Evolutionary conservation across 2,113 vertebrate species (phyloP).

Genomic region (Cyphomyrus plagiostoma): DNA sequence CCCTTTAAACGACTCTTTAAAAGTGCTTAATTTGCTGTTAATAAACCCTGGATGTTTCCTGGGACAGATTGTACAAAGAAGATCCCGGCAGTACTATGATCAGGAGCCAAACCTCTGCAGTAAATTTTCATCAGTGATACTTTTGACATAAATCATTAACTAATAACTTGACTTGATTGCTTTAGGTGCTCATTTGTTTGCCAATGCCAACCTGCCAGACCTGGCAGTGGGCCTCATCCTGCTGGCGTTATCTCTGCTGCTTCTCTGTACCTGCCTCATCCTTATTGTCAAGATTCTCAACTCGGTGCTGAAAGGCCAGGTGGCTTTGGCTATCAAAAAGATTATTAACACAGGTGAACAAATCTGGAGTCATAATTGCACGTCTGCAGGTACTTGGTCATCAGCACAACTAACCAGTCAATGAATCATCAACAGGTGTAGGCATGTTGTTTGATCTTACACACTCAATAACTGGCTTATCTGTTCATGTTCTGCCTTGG

Average conservation of each 20-base stretch:
- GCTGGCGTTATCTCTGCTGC: slow-evolving; percentile 70
- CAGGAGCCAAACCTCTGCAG: background rate
- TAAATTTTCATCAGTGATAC: background rate
- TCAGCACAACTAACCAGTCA: background rate
- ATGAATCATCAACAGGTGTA: background rate
- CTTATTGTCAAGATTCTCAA: slow-evolving; percentile 90
- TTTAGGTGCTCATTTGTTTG: slow-evolving; percentile 80
- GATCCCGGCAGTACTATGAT: background rate
- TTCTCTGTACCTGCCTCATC: slow-evolving; percentile 84
- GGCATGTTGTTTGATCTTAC: background rate
- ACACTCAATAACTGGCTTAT: too few relatives aligned
- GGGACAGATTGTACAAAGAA: background rate
- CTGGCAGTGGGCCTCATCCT: slow-evolving; percentile 80
- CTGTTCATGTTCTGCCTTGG: background rate
- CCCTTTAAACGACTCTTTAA: background rate
- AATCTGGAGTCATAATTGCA: background rate
- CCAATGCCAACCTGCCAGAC: slow-evolving; percentile 59
- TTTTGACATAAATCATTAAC: background rate
- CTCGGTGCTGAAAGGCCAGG: slow-evolving; percentile 89
- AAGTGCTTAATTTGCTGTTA: background rate
- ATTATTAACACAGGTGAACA: slow-evolving; percentile 84
- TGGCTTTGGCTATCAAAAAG: slow-evolving; percentile 88
- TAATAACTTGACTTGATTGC: background rate
- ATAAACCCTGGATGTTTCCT: background rate
- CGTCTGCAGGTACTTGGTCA: background rate